These are phyloP conservation scores for Halcyon smyrnensis DNA, from an alignment of 2,797 vertebrate genomes.

Conservation along the genomic window DNA sequence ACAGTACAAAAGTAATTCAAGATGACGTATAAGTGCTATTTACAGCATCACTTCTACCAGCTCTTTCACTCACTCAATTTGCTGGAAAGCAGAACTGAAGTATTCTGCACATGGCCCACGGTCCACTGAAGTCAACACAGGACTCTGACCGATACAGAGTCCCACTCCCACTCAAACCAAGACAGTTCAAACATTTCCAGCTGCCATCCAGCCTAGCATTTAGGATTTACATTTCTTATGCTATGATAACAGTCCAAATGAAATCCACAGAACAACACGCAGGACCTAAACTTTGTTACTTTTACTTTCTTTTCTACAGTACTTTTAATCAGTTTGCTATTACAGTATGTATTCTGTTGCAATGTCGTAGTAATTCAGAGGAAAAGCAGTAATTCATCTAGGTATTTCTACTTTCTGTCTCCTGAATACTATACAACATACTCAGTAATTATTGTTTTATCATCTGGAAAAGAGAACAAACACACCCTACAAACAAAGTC, in stretches of 20 bases:
- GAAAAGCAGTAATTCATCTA: not conserved
- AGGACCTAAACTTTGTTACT: not conserved
- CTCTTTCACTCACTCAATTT: not conserved
- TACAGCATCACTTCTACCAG: not conserved
- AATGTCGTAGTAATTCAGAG: not conserved
- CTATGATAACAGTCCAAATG: accelerated
- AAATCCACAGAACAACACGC: not conserved
- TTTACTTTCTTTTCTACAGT: not conserved
- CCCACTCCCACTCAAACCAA: not conserved
- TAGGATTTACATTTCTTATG: not conserved
- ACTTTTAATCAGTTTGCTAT: not conserved
- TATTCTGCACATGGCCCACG: not conserved
- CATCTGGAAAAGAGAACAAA: not conserved
- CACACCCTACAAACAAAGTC: not conserved
- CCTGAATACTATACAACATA: not conserved
- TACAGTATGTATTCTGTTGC: not conserved
- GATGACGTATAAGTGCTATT: not conserved
- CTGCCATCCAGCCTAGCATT: too few species aligned
- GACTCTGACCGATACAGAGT: not conserved
- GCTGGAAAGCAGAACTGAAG: not conserved
- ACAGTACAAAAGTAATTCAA: not conserved
- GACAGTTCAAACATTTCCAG: not conserved
- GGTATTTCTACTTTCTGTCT: not conserved
- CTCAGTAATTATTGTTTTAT: not conserved
- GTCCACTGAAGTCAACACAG: not conserved